Percentiles rank a stretch among this genome's conserved stretches.
Conservation (phyloP, 2,113 vertebrate species). For the Amblyopsis rosae region DNA sequence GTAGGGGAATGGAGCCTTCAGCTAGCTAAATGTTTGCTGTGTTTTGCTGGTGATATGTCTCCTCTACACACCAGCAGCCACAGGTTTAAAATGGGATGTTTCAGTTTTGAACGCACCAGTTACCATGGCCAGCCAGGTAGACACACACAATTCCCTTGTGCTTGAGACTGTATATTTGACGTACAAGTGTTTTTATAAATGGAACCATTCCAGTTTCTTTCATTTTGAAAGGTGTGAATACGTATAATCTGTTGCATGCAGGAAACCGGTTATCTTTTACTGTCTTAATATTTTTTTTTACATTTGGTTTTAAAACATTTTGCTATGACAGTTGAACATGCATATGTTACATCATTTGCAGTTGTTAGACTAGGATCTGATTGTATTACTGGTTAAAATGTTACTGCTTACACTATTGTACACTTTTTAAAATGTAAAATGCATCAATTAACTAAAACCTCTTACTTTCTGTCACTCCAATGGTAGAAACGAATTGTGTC, state of each 20-base stretch:
- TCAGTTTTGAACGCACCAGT: not conserved
- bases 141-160: conserved; percentile 8
- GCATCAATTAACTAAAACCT: conserved; percentile 25
- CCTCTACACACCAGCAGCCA: not conserved
- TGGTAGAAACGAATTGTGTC: not conserved
- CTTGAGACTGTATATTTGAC: conserved; percentile 21
- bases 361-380: conserved; percentile 14
- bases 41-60: not conserved
- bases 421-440: conserved; percentile 8
- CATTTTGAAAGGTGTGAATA: not conserved
- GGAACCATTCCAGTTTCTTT: conserved; percentile 48
- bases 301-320: not conserved
- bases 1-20: not conserved
- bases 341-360: not conserved
- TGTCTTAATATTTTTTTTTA: not conserved
- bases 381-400: conserved; percentile 6
- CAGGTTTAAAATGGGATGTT: not conserved
- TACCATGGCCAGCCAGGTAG: conserved; percentile 14
- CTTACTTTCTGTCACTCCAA: not conserved
- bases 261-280: conserved; percentile 17
- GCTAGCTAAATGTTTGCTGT: not conserved
- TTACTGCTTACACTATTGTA: conserved; percentile 26
- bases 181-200: conserved; percentile 13
- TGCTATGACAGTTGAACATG: not conserved
- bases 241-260: conserved; percentile 45